Conservation (phyloP, 2,797 vertebrate genomes). For the Staurois parvus region DNA sequence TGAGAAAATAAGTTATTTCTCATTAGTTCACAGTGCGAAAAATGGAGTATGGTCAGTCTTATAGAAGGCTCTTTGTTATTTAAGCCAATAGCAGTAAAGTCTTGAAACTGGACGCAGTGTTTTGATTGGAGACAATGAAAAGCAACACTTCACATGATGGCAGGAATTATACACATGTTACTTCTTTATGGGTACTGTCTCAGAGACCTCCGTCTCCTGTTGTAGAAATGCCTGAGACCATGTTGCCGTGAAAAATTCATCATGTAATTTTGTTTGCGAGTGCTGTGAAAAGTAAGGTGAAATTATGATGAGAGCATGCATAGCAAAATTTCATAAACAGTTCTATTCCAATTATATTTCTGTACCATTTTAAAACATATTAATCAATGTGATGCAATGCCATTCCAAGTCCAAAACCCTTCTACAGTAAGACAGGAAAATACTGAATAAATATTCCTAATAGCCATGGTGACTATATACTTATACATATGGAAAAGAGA, state of each 20-base stretch:
- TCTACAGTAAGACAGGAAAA: neutral
- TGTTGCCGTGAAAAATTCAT: slow-evolving; percentile 99
- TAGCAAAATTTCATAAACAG: neutral
- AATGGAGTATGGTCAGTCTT: slow-evolving; percentile 75
- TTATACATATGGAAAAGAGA: neutral
- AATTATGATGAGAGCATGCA: slow-evolving; percentile 23
- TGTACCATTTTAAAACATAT: neutral
- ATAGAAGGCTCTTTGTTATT: slow-evolving; percentile 75
- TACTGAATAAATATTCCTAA: too few relatives aligned
- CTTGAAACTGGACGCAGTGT: slow-evolving; percentile 76
- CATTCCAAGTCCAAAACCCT: neutral
- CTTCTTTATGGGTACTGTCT: slow-evolving; percentile 86
- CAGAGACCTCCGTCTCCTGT: slow-evolving; percentile 95
- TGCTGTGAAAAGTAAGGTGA: slow-evolving; percentile 81
- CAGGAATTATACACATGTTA: slow-evolving; percentile 72
- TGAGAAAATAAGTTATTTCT: slow-evolving; percentile 83
- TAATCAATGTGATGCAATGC: neutral
- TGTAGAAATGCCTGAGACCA: slow-evolving; percentile 96
- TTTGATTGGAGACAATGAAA: slow-evolving; percentile 73
- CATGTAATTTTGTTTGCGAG: slow-evolving; percentile 99
- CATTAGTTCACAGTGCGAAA: slow-evolving; percentile 86
- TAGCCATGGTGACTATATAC: too few relatives aligned
- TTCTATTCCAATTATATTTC: neutral
- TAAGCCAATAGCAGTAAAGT: slow-evolving; percentile 75
- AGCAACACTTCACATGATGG: slow-evolving; percentile 77